Evolutionary conservation across 2,888 invertebrate genomes (phyloP).

Genomic region (Ophioninae sp.): DNA sequence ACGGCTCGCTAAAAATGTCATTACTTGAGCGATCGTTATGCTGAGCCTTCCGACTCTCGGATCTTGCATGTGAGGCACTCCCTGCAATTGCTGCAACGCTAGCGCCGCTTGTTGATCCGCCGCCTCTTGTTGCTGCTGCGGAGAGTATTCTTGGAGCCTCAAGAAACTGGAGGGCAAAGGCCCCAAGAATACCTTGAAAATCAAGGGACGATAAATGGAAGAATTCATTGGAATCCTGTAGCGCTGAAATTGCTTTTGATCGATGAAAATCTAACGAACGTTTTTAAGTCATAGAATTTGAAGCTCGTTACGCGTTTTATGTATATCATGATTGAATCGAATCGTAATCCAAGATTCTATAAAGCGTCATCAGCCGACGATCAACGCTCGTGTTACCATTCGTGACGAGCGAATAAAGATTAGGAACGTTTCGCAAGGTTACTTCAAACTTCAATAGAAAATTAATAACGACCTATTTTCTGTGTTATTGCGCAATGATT

Average conservation of each 20-base stretch:
- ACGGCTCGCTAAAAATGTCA: neutral
- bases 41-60: conserved; percentile 87
- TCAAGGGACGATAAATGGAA: conserved; percentile 52
- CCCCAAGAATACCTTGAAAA: conserved; percentile 87
- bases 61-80: conserved; percentile 81
- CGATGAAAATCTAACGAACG: no score
- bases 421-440: no score
- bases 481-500: no score
- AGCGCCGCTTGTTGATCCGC: conserved; percentile 90
- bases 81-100: conserved; percentile 85
- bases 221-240: neutral
- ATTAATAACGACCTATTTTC: no score
- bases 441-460: no score
- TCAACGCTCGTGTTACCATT: no score
- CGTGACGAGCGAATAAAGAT: no score
- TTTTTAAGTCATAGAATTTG: no score
- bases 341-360: no score
- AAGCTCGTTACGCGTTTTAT: no score
- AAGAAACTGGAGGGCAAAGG: conserved; percentile 91
- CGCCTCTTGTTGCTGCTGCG: conserved; percentile 87
- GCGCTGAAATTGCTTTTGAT: neutral
- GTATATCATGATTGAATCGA: no score
- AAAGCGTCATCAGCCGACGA: no score
- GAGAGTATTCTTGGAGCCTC: conserved; percentile 82
- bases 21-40: conserved; percentile 91